Conservation (phyloP, 2,113 vertebrate species). For the Ciconia boyciana region DNA sequence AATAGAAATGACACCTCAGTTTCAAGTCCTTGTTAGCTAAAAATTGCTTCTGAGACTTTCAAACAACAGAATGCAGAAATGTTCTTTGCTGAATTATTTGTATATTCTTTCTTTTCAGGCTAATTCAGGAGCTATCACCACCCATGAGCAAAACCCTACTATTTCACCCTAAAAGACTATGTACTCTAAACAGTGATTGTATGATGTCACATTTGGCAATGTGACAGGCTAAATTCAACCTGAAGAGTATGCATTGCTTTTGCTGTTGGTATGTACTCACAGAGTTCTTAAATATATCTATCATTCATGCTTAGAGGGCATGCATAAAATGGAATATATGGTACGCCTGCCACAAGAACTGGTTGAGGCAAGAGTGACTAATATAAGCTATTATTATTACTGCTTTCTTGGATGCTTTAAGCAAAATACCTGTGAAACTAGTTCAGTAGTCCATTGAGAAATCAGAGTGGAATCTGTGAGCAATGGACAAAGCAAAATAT, state of each 20-base stretch:
- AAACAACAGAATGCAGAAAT: neutral
- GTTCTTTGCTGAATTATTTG: neutral
- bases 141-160: neutral
- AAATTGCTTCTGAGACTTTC: neutral
- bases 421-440: neutral
- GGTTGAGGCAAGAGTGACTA: neutral
- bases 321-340: neutral
- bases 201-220: neutral
- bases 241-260: neutral
- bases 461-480: neutral
- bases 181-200: neutral
- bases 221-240: neutral
- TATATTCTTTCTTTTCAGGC: neutral
- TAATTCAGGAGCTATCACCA: neutral
- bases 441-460: neutral
- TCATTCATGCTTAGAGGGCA: neutral
- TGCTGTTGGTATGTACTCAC: neutral
- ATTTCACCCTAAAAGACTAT: neutral
- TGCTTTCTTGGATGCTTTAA: neutral
- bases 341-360: neutral
- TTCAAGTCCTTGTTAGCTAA: neutral
- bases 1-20: neutral
- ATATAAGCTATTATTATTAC: neutral
- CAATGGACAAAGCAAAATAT: neutral
- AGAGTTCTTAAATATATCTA: neutral